Percentiles rank a stretch among this genome's conserved stretches.
These are phyloP conservation scores for Gymnosoma rotundatum DNA, from an alignment of 2,888 invertebrate species.

Conservation along the genomic window DNA sequence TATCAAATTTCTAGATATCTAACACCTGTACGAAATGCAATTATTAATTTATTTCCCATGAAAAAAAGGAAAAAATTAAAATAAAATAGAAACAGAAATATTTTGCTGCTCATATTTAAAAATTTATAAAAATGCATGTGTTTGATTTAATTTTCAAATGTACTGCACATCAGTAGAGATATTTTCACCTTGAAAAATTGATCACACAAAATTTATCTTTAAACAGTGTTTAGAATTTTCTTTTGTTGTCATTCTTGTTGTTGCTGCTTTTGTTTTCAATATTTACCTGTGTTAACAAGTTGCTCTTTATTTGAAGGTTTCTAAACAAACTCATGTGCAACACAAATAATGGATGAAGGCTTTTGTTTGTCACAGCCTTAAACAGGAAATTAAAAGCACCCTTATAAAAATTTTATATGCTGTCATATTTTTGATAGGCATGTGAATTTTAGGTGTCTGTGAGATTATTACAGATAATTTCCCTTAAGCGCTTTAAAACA, in stretches of 20 bases:
- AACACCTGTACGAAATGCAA: conserved; percentile 58
- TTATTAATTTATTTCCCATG: conserved; percentile 49
- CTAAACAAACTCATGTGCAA: neutral
- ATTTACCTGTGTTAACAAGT: conserved; percentile 51
- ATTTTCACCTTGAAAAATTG: conserved; percentile 25
- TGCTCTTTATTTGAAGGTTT: conserved; percentile 42
- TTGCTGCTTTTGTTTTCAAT: neutral
- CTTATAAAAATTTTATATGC: conserved; percentile 42
- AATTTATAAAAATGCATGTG: conserved; percentile 30
- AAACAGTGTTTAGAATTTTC: conserved; percentile 34
- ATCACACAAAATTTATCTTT: conserved; percentile 7
- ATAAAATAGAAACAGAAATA: conserved; percentile 21
- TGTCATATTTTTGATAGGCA: conserved; percentile 68
- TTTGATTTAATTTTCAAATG: conserved; percentile 34
- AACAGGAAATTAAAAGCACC: conserved; percentile 40
- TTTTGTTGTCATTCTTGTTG: neutral
- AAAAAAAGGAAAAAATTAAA: conserved; percentile 8
- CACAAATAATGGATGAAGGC: neutral
- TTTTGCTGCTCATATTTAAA: neutral
- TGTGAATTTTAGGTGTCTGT: conserved; percentile 47
- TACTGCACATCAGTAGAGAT: neutral
- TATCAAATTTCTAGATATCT: conserved; percentile 56
- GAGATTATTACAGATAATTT: conserved; percentile 31
- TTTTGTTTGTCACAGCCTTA: conserved; percentile 29
- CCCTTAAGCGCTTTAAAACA: neutral